Evolutionary conservation across 2,797 vertebrate genomes (phyloP), one percentile per base, ranked within the genome.

Genomic region (Micrastur ruficollis): DNA sequence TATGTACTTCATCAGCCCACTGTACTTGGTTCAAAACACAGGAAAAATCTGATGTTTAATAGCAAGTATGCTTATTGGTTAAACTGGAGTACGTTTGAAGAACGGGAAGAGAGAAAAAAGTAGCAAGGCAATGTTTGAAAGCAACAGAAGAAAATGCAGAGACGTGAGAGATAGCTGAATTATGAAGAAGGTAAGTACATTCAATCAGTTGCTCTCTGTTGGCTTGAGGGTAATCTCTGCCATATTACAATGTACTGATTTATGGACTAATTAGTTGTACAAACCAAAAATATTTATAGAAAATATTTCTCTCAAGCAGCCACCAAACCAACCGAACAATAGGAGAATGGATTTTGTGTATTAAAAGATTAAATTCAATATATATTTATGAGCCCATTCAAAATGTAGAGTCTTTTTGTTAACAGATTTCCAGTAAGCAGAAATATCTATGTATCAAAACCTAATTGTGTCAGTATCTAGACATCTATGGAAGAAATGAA

Each of bases 281-380:
- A 97, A 97, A 97, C 91, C 95, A 98, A 98, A 98, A 97, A 98
- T 97, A 97, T 97, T 91, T 98, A 95, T 91, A 96, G 97, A 95
- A 97, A 98, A 93, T 89, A 82, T 71, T 95, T 97, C 87, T 97
- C 78, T 94, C 78, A 80, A 94, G 78, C 59, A 97, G 83, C 66
- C 92, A 86, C 89, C 88, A 97, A 97, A 96, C 62, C 56, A 95
- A 93, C 95, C 81, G 96, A 98, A 98, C 86, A 97, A 95, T 62
- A 96, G 59, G 89, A 96, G 98, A 98, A 98, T 97, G 95, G 96
- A 81, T 97, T 97, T 95, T 97, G 86, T 96, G 94, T 97, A 97
- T 97, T 98, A 97, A 98, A 97, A 98, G 98, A 98, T 98, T 98
- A 98, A 98, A 98, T 98, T 98, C 98, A 98, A 98, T 98, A 98